These are phyloP conservation scores for Poeciliopsis infans DNA, from an alignment of 2,797 vertebrate species.

Conservation along the genomic window DNA sequence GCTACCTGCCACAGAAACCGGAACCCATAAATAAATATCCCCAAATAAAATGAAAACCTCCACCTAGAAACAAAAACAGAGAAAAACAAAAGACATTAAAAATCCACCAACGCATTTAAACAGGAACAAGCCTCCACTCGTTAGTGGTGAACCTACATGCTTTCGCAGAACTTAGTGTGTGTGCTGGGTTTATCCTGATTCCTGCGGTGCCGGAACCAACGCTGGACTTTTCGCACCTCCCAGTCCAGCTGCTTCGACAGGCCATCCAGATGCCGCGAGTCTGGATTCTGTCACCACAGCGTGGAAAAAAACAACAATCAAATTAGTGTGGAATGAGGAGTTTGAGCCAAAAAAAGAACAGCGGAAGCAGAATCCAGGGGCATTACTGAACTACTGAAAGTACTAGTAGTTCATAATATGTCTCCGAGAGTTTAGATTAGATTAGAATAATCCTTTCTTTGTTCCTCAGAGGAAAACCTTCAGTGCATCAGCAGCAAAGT, in stretches of 20 bases:
- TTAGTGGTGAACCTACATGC: slow-evolving; percentile 88
- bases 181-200: slow-evolving; percentile 96
- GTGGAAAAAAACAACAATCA: slow-evolving; percentile 6
- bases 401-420: neutral
- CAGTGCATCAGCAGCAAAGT: neutral
- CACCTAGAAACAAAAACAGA: slow-evolving; percentile 81
- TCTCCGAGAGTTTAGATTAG: neutral
- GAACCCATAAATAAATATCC: slow-evolving; percentile 92
- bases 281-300: slow-evolving; percentile 85
- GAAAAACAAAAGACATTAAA: slow-evolving; percentile 24
- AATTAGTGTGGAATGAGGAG: neutral
- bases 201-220: slow-evolving; percentile 95
- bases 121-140: slow-evolving; percentile 8
- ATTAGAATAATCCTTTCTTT: neutral
- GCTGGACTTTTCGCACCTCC: slow-evolving; percentile 93
- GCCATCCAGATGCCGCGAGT: slow-evolving; percentile 88
- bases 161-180: slow-evolving; percentile 96
- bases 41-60: slow-evolving; percentile 96
- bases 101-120: neutral
- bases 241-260: slow-evolving; percentile 98
- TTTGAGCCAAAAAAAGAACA: neutral
- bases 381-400: neutral
- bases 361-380: neutral
- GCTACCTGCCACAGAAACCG: slow-evolving; percentile 95
- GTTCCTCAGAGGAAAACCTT: neutral